These are phyloP conservation scores for Thereva unica DNA, from an alignment of 2,888 invertebrate species.

Conservation along the genomic window DNA sequence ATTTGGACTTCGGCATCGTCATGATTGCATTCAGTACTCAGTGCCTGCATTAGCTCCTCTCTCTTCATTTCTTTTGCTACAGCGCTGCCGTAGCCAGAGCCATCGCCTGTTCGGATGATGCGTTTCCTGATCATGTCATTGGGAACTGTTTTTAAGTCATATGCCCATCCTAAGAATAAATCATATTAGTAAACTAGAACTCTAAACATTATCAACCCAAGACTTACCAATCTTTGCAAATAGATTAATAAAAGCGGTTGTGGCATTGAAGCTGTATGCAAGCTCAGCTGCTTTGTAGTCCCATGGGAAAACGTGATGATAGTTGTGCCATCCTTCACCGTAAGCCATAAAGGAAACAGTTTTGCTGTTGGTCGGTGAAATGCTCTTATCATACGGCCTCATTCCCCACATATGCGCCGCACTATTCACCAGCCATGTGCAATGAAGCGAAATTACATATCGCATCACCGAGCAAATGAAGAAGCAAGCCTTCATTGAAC, in stretches of 20 bases:
- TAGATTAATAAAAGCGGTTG: constrained; percentile 68
- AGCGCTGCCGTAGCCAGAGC: constrained; percentile 60
- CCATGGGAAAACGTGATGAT: constrained; percentile 87
- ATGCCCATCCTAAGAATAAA: constrained; percentile 71
- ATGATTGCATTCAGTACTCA: constrained; percentile 51
- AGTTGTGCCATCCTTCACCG: constrained; percentile 87
- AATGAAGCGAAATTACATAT: constrained; percentile 77
- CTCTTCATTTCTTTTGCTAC: constrained; percentile 47
- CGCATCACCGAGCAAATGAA: constrained; percentile 75
- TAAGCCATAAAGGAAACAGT: constrained; percentile 69
- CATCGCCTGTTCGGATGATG: constrained; percentile 74
- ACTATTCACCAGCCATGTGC: constrained; percentile 93
- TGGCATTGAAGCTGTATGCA: constrained; percentile 67
- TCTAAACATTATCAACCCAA: background rate
- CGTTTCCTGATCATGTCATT: constrained; percentile 71
- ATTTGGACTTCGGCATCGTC: constrained; percentile 60
- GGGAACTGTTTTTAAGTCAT: constrained; percentile 81
- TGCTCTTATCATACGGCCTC: constrained; percentile 81
- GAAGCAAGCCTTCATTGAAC: constrained; percentile 73
- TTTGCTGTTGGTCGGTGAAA: constrained; percentile 72
- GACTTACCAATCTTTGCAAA: constrained; percentile 70
- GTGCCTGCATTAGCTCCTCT: constrained; percentile 46
- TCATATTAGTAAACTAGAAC: constrained; percentile 2
- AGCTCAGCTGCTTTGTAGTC: constrained; percentile 77
- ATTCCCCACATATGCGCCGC: constrained; percentile 92